Percentiles rank a stretch among this genome's conserved stretches.
These are phyloP conservation scores for Apis florea DNA, from an alignment of 1,140 invertebrate genomes.

Conservation along the genomic window DNA sequence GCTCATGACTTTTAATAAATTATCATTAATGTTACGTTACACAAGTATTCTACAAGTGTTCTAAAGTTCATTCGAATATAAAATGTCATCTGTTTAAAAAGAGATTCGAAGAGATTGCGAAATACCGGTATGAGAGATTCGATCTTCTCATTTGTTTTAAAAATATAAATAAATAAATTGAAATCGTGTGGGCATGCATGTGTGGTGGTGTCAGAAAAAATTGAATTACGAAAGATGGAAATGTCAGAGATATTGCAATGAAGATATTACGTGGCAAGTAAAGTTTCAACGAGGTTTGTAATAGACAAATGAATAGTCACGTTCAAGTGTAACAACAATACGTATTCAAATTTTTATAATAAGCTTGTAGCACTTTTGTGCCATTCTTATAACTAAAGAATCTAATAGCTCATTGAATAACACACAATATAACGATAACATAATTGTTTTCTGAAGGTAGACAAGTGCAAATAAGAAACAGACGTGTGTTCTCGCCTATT, in stretches of 20 bases:
- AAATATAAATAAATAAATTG: neutral
- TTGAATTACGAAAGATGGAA: neutral
- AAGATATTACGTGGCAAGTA: neutral
- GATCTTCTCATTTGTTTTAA: neutral
- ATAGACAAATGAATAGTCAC: neutral
- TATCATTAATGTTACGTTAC: no score
- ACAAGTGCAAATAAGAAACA: neutral
- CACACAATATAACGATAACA: neutral
- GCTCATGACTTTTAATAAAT: no score
- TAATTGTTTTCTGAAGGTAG: no score
- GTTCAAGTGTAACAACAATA: neutral
- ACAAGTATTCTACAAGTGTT: no score
- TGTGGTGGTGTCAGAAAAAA: neutral
- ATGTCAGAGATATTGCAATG: neutral
- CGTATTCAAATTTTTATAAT: neutral
- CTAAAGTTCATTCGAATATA: no score
- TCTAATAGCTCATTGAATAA: neutral
- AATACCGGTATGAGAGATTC: neutral
- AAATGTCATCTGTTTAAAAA: no score
- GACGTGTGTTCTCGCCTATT: neutral
- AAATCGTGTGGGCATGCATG: neutral
- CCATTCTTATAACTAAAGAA: neutral
- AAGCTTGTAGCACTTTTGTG: no score
- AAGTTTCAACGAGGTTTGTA: neutral
- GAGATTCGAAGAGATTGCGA: no score